Evolutionary conservation across 1,140 invertebrate genomes (phyloP), one percentile per base, ranked within the genome.

Genomic region (Trigoniulus corallinus): DNA sequence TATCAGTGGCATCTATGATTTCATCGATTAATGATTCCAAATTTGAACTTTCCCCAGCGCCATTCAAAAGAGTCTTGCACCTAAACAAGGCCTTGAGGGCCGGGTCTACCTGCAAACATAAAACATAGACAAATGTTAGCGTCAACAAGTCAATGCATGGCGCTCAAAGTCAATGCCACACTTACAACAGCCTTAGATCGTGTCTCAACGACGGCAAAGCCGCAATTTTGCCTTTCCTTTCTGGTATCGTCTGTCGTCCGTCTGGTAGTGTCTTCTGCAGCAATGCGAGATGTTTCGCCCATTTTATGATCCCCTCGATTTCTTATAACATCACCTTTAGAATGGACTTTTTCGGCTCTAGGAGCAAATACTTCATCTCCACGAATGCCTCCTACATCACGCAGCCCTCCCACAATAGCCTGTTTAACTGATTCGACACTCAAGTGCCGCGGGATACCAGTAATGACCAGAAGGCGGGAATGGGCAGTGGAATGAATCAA

Each of bases 141-240:
- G n/a, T n/a, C n/a, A n/a, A n/a, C n/a, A n/a, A n/a, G n/a, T n/a
- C 48, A 15, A 49, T 49, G 3, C 7, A 22, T 44, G 24, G 7
- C 7, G 44, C 26, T 34, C 27, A 47, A 34, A 49, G 10, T 7
- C 24, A 46, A 47, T 37, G n/a, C 24, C 12, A 10, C 3, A 13
- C 47, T 25, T 49, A 50, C 47, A 54, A 66, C 66, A 2, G 64
- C 57, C 51, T 61, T 62, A 23, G 61, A 61, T 13, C 55, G 49
- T 2, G 66, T 55, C 47, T 57, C 60, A 3, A 67, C 58, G 3
- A 67, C 61, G 52, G 61, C 64, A 52, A 58, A 63, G 2, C 64
- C 63, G 47, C 15, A 18, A 4, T 29, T 51, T 26, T 7, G 13
- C 21, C 42, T 46, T 47, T 51, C 44, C 27, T 34, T 2, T 13